These are phyloP conservation scores for Microchirus variegatus DNA, from an alignment of 2,797 vertebrate genomes.

Conservation along the genomic window DNA sequence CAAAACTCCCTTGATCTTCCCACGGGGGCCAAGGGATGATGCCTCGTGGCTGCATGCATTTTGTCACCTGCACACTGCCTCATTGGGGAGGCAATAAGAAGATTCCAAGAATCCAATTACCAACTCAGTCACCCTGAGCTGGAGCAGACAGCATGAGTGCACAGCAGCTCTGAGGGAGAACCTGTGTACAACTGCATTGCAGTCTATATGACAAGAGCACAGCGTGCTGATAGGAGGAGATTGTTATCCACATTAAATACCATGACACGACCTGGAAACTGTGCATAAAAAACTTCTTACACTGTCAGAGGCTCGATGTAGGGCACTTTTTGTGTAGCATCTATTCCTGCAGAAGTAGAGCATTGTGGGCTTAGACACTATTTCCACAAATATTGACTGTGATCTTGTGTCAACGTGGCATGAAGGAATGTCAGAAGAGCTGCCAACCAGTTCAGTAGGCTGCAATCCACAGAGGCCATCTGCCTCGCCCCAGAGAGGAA, in stretches of 20 bases:
- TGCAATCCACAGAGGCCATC: constrained; percentile 65
- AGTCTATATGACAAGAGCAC: constrained; percentile 33
- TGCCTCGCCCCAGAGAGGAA: constrained; percentile 55
- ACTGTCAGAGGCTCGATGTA: constrained; percentile 33
- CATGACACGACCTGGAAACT: constrained; percentile 46
- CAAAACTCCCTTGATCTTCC: constrained; percentile 73
- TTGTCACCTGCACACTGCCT: constrained; percentile 68
- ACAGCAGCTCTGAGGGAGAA: constrained; percentile 44
- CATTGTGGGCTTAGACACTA: constrained; percentile 52
- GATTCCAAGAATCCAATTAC: constrained; percentile 80
- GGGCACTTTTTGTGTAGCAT: constrained; percentile 44
- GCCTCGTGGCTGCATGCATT: constrained; percentile 67
- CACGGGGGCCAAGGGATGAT: constrained; percentile 55
- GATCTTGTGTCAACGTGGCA: constrained; percentile 63
- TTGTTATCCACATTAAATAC: constrained; percentile 55
- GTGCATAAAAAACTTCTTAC: constrained; percentile 21
- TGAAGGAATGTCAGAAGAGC: constrained; percentile 68
- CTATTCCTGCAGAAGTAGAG: constrained; percentile 56
- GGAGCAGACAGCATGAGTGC: constrained; percentile 51
- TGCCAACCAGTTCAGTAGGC: constrained; percentile 68
- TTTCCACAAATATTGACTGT: constrained; percentile 59
- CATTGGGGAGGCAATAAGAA: constrained; percentile 74
- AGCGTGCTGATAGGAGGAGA: constrained; percentile 28
- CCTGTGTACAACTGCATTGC: constrained; percentile 21
- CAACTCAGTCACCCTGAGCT: constrained; percentile 61